Evolutionary conservation across 2,113 vertebrate genomes (phyloP), one percentile per base, ranked within the genome.

Genomic region (Sinocyclocheilus rhinocerous): DNA sequence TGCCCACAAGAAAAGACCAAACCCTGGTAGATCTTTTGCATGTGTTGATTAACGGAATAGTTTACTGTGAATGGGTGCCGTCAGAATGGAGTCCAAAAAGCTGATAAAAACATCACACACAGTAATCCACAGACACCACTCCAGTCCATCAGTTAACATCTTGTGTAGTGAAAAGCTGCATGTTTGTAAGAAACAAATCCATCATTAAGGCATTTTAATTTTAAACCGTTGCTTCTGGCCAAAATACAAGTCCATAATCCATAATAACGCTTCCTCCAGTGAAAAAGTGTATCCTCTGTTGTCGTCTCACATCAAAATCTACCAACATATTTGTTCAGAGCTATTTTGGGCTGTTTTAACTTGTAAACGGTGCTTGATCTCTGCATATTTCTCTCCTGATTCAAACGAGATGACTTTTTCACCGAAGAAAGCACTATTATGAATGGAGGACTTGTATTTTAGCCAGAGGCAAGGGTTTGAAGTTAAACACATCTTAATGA

Each of bases 1-100:
- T 73, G 95, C 96, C 24, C 96, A 99, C 89, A 99, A 96, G 92
- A 98, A 95, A 57, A 57, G 55, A 57, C 6, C 18, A 57, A 57
- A 57, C 52, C 52, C 52, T 18, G 52, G 52, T 57, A 57, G 52
- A 57, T 57, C 52, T 57, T 57, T 57, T 57, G 52, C 16, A 7
- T 20, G 16, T 57, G 5, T 57, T 57, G 52, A 18, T 57, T 18
- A 52, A 52, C 4, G 13, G 50, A 52, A 52, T 52, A 52, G 36
- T 29, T 29, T 29, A 29, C 29, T 29, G 29, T 29, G 29, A 29
- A 29, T 29, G 2, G 29, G 29, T 29, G 50, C 50, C 15, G 13
- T 52, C 50, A 52, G 50, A 52, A 52, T 52, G 52, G 52, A 16
- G 48, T 13, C 48, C 11, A 50, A 50, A 50, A 12, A 13, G 5